Evolutionary conservation across 2,113 vertebrate genomes (phyloP), one percentile per base, ranked within the genome.

Genomic region (Neodon shergylaensis): DNA sequence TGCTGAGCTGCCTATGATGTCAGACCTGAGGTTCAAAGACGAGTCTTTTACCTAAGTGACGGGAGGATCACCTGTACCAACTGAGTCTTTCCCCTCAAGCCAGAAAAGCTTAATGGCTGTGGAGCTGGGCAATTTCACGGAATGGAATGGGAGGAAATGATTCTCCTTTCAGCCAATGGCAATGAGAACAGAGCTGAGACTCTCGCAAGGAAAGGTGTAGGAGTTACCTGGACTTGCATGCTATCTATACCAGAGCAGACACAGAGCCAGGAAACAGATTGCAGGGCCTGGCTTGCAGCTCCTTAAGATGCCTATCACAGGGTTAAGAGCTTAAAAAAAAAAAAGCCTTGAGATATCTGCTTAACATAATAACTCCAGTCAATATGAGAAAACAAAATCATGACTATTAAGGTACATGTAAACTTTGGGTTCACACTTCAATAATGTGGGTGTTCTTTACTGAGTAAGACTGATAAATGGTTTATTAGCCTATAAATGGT

Each of bases 381-480:
- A 84, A 5, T 88, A 73, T 66, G n/a, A 94, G 91, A 95, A 95
- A 90, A 96, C 24, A 94, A 86, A 72, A 68, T n/a, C 31, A 65
- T 4, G 26, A 54, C 13, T 95, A 31, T 65, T 95, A 68, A 82
- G 84, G 82, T 89, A 47, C 1, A 39, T 24, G 36, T 33, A 81
- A 31, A 87, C 52, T 78, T 26, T 76, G 81, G 79, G 42, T 76
- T 94, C 91, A 72, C 52, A 66, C 7, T 65, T 81, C 84, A 63
- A 6, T 66, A 87, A 61, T n/a, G 16, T 52, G 26, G 13, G 16
- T 68, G 47, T 68, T 87, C 72, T 88, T 88, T 79, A 84, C 31
- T 65, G 54, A 58, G 54, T 58, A 77, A 84, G 19, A 85, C 0
- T 52, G 72, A 70, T 28, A 92, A 89, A 79, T 90, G 87, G 65